Evolutionary conservation across 2,888 invertebrate genomes (phyloP), one percentile per base, ranked within the genome.

Genomic region (Heteropelma amictum): DNA sequence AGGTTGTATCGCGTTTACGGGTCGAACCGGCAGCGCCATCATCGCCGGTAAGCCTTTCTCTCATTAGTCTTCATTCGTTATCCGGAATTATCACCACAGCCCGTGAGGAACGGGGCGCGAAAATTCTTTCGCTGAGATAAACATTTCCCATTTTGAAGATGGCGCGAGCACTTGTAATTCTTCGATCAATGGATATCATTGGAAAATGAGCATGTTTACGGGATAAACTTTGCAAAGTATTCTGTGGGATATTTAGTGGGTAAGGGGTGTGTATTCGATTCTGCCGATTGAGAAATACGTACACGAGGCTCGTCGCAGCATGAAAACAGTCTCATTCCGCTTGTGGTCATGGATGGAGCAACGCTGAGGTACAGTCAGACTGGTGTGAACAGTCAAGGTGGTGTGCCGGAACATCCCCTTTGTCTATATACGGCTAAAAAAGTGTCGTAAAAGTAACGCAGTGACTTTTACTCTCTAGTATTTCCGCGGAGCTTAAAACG

Each of bases 41-140:
- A 35, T 61, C 45, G 23, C 47, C 19, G 21, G 79, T 76, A 74
- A 74, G 80, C 82, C 81, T 85, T 85, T 84, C 87, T 85, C 88
- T 89, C 88, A 87, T 89, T 89, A 89, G 89, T 89, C 88, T 89
- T 88, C 88, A 88, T 89, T 89, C 88, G 88, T 89, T 89, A n/a
- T 89, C 87, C 84, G 85, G 86, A 89, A 88, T 89, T 88, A 89
- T 88, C 86, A 84, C 86, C 83, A 82, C 83, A 79, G 45, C 72
- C 56, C 67, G 51, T 40, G 56, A 19, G 53, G 53, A 42, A 19
- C 53, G n/a, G 49, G 56, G 35, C 53, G 33, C 42, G 53, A 10
- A 53, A 54, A 51, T 68, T 76, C 45, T 28, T 69, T 17, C 17
- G n/a, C 40, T 38, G 63, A 28, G 19, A 26, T 0, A 38, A 19